Conservation (phyloP, 2,113 vertebrate species). For the Harpagus bidentatus region DNA sequence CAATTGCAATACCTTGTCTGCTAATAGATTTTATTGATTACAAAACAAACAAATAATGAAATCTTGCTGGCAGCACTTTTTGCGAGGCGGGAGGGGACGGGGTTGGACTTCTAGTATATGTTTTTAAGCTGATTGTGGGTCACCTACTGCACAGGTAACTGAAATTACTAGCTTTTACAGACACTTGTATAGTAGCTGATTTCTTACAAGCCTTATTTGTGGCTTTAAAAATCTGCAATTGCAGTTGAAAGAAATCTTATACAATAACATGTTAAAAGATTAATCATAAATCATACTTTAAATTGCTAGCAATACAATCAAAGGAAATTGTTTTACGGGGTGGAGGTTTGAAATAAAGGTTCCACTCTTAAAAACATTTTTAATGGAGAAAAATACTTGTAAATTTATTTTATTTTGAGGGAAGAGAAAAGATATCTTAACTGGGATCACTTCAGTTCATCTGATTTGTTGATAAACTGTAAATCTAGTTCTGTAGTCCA, state of each 20-base stretch:
- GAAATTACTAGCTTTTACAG: not conserved
- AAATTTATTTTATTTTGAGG: not conserved
- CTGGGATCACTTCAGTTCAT: not conserved
- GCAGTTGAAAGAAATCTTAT: not conserved
- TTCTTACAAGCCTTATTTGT: not conserved
- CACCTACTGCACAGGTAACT: not conserved
- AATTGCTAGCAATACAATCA: not conserved
- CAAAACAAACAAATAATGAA: not conserved
- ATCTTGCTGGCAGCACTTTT: not conserved
- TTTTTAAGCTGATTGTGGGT: not conserved
- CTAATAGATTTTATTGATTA: conserved; percentile 13
- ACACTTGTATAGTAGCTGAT: not conserved
- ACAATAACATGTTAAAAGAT: not conserved
- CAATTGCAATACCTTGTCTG: not conserved
- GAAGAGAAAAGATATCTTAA: not conserved
- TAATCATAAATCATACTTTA: not conserved
- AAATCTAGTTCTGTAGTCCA: not conserved
- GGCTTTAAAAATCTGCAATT: not conserved
- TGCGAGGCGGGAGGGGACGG: fast-evolving
- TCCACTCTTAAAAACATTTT: not conserved
- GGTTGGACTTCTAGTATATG: not conserved
- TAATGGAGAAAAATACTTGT: not conserved
- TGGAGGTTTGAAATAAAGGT: not conserved
- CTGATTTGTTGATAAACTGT: not conserved
- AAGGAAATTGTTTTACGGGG: not conserved